These are phyloP conservation scores for Dufourea novaeangliae DNA, from an alignment of 1,140 invertebrate species.

Conservation along the genomic window DNA sequence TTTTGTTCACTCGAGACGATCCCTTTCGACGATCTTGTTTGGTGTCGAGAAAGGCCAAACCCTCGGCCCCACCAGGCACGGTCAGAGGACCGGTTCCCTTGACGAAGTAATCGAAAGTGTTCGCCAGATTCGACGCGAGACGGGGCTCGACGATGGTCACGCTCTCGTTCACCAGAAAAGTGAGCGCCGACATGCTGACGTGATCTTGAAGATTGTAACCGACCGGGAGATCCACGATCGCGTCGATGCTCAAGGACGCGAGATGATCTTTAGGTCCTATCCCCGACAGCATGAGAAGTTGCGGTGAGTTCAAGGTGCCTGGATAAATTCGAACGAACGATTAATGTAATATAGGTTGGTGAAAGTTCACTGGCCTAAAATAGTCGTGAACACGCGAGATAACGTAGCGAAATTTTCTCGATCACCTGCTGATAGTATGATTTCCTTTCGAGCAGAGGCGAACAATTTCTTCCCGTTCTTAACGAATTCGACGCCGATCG, in stretches of 20 bases:
- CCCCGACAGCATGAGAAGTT: constrained; percentile 85
- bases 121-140: constrained; percentile 80
- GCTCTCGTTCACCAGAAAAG: constrained; percentile 86
- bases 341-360: no score
- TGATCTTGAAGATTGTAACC: constrained; percentile 92
- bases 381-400: no score
- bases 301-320: constrained; percentile 83
- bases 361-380: no score
- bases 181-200: constrained; percentile 86
- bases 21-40: constrained; percentile 42
- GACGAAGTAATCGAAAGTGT: constrained; percentile 83
- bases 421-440: constrained; percentile 82
- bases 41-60: constrained; percentile 86
- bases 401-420: not conserved
- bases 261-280: constrained; percentile 83
- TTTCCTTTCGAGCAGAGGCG: constrained; percentile 82
- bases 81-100: constrained; percentile 86
- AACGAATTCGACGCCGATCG: constrained; percentile 86
- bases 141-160: constrained; percentile 82
- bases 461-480: constrained; percentile 81
- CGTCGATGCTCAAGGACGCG: constrained; percentile 79
- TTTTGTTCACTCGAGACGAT: not conserved
- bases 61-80: constrained; percentile 87
- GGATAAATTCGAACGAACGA: no score
- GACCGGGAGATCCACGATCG: constrained; percentile 87